Percentiles rank a stretch among this genome's conserved stretches.
Conservation (phyloP, 2,888 invertebrate species). For the Rosalia funebris region DNA sequence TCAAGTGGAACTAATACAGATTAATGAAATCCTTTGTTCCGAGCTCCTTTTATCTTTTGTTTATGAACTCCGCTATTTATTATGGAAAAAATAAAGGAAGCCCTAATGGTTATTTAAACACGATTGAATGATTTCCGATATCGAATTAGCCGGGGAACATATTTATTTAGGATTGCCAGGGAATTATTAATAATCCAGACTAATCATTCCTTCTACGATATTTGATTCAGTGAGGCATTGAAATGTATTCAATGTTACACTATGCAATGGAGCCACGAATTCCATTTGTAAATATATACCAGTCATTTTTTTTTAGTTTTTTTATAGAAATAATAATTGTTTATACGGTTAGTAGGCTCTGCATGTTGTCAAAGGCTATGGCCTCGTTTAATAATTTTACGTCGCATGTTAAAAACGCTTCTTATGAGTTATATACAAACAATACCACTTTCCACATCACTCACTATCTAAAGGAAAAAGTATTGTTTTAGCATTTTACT, state of each 20-base stretch:
- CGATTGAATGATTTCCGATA: conserved; percentile 6
- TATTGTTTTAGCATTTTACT: no score
- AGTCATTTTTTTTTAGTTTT: no score
- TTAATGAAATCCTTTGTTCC: conserved; percentile 52
- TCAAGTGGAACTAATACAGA: conserved; percentile 51
- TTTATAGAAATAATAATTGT: no score
- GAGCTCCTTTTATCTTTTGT: conserved; percentile 48
- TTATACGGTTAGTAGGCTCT: no score
- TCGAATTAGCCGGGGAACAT: conserved; percentile 22
- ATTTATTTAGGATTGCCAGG: conserved; percentile 8
- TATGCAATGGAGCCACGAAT: no score
- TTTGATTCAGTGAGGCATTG: neutral
- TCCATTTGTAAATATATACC: no score
- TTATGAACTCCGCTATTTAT: conserved; percentile 40
- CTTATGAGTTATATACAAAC: no score
- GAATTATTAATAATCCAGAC: neutral
- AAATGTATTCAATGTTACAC: neutral
- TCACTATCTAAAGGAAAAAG: no score
- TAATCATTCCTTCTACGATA: neutral
- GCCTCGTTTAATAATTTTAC: no score
- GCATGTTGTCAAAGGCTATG: no score
- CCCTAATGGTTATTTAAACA: conserved; percentile 17
- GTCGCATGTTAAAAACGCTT: no score
- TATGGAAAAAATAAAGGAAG: conserved; percentile 8
- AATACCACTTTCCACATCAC: no score